Conservation (phyloP, 2,113 vertebrate species). For the Sinocyclocheilus anophthalmus region DNA sequence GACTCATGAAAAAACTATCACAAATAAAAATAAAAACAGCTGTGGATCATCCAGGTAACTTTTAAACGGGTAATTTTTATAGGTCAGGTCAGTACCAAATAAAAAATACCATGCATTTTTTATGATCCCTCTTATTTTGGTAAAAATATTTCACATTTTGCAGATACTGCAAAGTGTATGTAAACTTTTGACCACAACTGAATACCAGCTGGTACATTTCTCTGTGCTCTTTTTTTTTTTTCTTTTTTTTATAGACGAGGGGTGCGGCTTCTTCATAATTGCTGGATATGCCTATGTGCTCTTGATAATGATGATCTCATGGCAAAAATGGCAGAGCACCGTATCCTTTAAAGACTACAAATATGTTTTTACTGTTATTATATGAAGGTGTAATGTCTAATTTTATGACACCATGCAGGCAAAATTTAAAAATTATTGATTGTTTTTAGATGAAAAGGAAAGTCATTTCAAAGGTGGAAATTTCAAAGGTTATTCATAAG, state of each 20-base stretch:
- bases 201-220: background rate
- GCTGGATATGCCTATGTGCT: conserved; percentile 86
- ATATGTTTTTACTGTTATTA: background rate
- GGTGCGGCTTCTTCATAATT: conserved; percentile 97
- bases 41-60: too few relatives aligned
- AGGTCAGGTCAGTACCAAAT: too few relatives aligned
- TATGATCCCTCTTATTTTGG: too few relatives aligned
- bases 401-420: background rate
- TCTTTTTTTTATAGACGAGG: conserved; percentile 79
- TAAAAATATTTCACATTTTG: too few relatives aligned
- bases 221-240: background rate
- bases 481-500: background rate
- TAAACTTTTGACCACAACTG: too few relatives aligned
- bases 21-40: too few relatives aligned
- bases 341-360: conserved; percentile 85
- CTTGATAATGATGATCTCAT: conserved; percentile 98
- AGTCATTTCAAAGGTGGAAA: background rate
- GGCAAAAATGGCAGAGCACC: conserved; percentile 98
- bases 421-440: background rate
- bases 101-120: too few relatives aligned
- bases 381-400: background rate
- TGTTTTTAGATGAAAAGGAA: background rate
- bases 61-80: too few relatives aligned
- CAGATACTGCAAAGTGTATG: too few relatives aligned
- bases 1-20: too few relatives aligned